These are phyloP conservation scores for Cactoblastis cactorum DNA, from an alignment of 2,888 invertebrate genomes.

Conservation along the genomic window DNA sequence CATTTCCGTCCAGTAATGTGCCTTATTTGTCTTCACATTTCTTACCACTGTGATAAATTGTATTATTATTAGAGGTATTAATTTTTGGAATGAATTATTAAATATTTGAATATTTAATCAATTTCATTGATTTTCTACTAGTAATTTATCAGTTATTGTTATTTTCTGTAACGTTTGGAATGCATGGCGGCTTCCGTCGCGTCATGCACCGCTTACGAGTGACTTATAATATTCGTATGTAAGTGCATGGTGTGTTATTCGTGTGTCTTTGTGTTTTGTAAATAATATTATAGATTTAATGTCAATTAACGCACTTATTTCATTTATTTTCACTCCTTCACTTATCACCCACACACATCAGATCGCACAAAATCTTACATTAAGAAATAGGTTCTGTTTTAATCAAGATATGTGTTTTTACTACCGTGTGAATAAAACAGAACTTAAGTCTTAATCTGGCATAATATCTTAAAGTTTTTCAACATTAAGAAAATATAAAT, in stretches of 20 bases:
- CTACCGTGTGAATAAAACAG: slow-evolving; percentile 10
- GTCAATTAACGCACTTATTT: slow-evolving; percentile 75
- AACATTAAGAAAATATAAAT: slow-evolving; percentile 17
- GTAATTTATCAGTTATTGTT: slow-evolving; percentile 32
- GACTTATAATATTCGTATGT: slow-evolving; percentile 60
- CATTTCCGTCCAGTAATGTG: slow-evolving; percentile 48
- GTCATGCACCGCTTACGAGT: slow-evolving; percentile 69
- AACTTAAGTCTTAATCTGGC: slow-evolving; percentile 17
- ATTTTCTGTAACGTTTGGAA: slow-evolving; percentile 34
- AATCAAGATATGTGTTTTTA: background rate
- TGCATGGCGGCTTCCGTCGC: slow-evolving; percentile 67
- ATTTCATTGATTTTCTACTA: slow-evolving; percentile 28
- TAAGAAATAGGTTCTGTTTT: slow-evolving; percentile 37
- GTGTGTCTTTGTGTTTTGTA: slow-evolving; percentile 62
- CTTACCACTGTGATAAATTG: slow-evolving; percentile 56
- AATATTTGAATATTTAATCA: slow-evolving; percentile 37
- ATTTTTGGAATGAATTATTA: slow-evolving; percentile 18
- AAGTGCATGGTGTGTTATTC: slow-evolving; percentile 79
- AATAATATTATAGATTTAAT: slow-evolving; percentile 75
- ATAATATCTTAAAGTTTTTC: background rate
- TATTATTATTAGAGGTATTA: slow-evolving; percentile 29
- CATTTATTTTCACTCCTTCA: slow-evolving; percentile 65
- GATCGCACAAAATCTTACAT: slow-evolving; percentile 24
- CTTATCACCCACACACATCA: slow-evolving; percentile 53
- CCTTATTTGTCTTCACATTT: slow-evolving; percentile 52